Base-by-base conservation (phyloP, 2,797 vertebrate genomes). In the Paguma larvata region DNA sequence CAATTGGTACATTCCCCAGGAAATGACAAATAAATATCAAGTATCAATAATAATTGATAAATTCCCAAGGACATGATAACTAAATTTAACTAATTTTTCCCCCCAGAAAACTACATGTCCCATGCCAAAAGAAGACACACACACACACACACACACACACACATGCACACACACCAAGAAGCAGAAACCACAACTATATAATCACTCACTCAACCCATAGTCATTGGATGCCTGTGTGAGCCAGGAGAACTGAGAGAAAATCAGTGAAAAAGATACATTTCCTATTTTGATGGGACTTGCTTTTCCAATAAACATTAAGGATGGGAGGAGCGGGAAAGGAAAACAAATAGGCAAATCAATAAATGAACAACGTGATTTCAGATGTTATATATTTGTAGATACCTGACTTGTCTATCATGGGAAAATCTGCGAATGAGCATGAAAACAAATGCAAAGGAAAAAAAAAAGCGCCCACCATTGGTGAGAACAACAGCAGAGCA, bases 201-300 rank as follows among this genome's bases (percentile, higher is more conserved):
- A 15, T 44, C 0, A 9, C 27, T 41, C 5, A 65, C 21, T 80
- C 7, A 18, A 11, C 25, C 19, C 2, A 14, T 6, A 25, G 25
- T 14, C 46, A 38, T 0, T 7, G 12, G 59, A 23, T 1, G 27
- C 5, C 7, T 10, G n/a, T 51, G 1, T 19, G 59, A 44, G 3
- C 15, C 56, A 18, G 12, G 14, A 78, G 59, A 27, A 4, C 12
- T 48, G 5, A 19, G 0, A 4, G n/a, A 65, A 53, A 19, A 14
- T 13, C 1, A 15, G 1, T 6, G 30, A 6, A 1, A 48, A 2
- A 23, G 12, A 41, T 15, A 2, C 73, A 32, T 10, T 7, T 38
- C 6, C 67, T 56, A 2, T 48, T 41, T 34, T 5, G 3, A 82
- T 6, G 15, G 53, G 73, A 80, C 4, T 63, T 41, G 8, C 6